Evolutionary conservation across 2,113 vertebrate genomes (phyloP), one percentile per base, ranked within the genome.

Genomic region (Vombatus ursinus): DNA sequence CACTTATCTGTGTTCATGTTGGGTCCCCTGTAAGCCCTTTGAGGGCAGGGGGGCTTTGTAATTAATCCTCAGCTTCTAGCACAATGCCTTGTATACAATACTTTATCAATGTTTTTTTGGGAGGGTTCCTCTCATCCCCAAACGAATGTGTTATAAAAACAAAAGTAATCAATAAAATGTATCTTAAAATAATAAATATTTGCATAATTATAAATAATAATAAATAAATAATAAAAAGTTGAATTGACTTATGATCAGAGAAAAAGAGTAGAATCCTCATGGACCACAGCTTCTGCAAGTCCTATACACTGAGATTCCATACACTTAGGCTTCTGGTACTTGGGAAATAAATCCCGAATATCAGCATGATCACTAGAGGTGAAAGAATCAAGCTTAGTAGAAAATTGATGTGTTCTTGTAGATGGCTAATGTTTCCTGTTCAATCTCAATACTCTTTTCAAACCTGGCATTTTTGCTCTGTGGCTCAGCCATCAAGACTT

Each of bases 391-490:
- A 52, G 93, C 68, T 93, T 95, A 92, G 92, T n/a, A 37, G 57
- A 92, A 98, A 94, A 52, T 84, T 50, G 49, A 50, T n/a, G 3
- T 26, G 25, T 92, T 94, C 61, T 51, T 12, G 50, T 90, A 89
- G 24, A 92, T 3, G 89, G 44, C 48, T 93, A 77, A n/a, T 68
- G 61, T 84, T 91, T 93, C 90, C 91, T 92, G 68, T 68, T 96
- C 90, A 50, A 28, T 77, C 57, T 95, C 92, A 94, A 92, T 49
- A n/a, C 49, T 49, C 31, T 93, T 92, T 77, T 49, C 90, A 92
- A 96, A 95, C 77, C 50, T 94, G 97, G 92, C 89, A 96, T 96
- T 96, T 96, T 54, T 23, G 89, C 16, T 95, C 1, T 57, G 90
- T 52, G 94, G 49, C 90, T 95, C 95, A 96, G 93, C 89, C 44